Evolutionary conservation across 2,797 vertebrate species (phyloP).

Genomic region (Ficedula albicollis): DNA sequence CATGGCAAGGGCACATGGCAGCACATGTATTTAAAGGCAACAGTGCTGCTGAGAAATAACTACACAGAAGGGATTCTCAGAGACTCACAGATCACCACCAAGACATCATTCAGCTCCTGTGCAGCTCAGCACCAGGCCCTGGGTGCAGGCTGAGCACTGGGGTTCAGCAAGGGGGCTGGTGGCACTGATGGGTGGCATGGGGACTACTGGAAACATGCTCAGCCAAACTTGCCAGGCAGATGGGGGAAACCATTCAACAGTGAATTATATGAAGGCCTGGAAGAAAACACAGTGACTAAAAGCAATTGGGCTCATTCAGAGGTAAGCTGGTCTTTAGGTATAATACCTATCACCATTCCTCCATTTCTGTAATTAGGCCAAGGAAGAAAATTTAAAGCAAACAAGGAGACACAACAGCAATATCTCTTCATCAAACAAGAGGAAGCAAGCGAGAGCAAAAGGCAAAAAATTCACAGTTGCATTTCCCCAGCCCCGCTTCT

Average conservation of each 20-base stretch:
- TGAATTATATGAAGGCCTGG: not conserved
- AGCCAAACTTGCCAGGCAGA: not conserved
- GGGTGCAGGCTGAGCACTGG: not conserved
- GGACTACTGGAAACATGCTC: rapidly evolving
- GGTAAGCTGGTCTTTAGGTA: not conserved
- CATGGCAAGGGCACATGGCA: not conserved
- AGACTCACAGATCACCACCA: not conserved
- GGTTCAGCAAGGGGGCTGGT: rapidly evolving
- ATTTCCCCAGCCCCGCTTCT: not conserved
- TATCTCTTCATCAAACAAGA: not conserved
- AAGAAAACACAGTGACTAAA: not conserved
- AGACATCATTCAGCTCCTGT: rapidly evolving
- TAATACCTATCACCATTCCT: not conserved
- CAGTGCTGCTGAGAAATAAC: not conserved
- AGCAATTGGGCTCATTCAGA: not conserved
- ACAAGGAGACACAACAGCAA: not conserved
- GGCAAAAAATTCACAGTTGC: not conserved
- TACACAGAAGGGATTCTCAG: not conserved
- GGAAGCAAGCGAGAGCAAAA: not conserved
- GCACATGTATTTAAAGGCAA: not conserved
- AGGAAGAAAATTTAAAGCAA: constrained; percentile 38
- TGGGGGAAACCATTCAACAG: not conserved
- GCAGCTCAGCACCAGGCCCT: not conserved
- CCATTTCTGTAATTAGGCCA: not conserved
- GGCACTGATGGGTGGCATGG: not conserved